Base-by-base conservation (phyloP, 2,888 invertebrate genomes). In the Drosophila birchii region DNA sequence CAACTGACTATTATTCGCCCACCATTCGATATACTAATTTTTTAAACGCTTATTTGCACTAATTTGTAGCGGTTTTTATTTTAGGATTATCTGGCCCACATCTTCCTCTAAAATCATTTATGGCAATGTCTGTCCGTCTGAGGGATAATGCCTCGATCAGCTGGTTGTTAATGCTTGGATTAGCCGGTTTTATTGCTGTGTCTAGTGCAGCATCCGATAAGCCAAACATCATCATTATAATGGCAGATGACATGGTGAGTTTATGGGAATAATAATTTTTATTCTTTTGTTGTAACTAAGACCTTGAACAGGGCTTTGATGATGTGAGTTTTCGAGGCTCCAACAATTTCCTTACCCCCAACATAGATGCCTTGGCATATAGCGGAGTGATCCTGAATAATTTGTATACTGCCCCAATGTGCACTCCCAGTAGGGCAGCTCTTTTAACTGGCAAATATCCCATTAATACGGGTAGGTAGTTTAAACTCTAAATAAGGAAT, bases 261-360 rank as follows among this genome's bases (percentile, higher is more conserved):
- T 1, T n/a, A 2, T 0, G 16, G 23, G 29, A 1, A 5, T 34
- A 1, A 5, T 34, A 5, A 8, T 39, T 38, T 8, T 16, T 1
- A 2, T 8, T 14, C 14, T 20, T 51, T 32, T 14, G 0, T 4
- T 26, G 1, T 16, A 26, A 14, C n/a, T 36, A 9, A 23, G 16
- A 0, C 34, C 14, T 16, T 36, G 5, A 14, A 14, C 3, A 98
- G 98, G 98, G 98, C 14, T 98, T 97, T 95, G 96, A 97, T 91
- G 98, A 98, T 91, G 96, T 98, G 4, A 95, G 97, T 59, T 98
- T 97, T 91, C 98, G 97, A 86, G 98, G 98, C 0, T 97, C 97
- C 1, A 94, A 96, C 89, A 96, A 98, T 93, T 97, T 98, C 79
- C 94, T 96, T 55, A 98, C 98, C 0, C 98, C 98, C 0, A 98